Evolutionary conservation across 2,113 vertebrate species (phyloP), one percentile per base, ranked within the genome.

Genomic region (Ploceus nigricollis): DNA sequence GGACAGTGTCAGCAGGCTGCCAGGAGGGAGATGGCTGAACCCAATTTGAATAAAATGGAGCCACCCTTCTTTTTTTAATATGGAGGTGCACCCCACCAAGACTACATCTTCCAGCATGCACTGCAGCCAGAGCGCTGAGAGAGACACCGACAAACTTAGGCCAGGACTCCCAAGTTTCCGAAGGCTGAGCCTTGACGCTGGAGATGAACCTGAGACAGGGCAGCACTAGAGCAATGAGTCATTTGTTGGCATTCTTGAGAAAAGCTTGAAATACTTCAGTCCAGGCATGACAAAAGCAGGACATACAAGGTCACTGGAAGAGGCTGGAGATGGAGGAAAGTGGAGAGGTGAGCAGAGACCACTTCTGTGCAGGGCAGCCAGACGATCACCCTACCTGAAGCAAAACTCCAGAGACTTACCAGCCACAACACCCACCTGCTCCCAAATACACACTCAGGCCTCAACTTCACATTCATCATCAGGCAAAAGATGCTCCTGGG

Each of bases 21-120:
- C 90, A 82, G 95, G 84, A 95, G 33, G 17, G 60, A 76, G 64
- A 58, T 70, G 76, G 77, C 66, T 85, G 31, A 85, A 66, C 57
- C 56, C 87, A 78, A 89, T 82, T 69, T 75, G 80, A 95, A 96
- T 88, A 97, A 93, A 94, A 94, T 65, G 96, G 88, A 96, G 87
- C 76, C 81, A 92, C 56, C 66, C 77, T 93, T 63, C 65, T 89
- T 80, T 75, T 82, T 93, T 95, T 90, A 97, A 97, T 91, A 97
- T 96, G 93, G 90, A 97, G 93, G 85, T 89, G 66, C 47, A 63
- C 37, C 51, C n/a, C 11, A n/a, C 23, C 65, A 48, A 44, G 95
- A 98, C 92, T 90, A 97, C 85, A 97, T 79, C 80, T 89, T 94
- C 90, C 94, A 96, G 92, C 87, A 96, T 84, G 90, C 94, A 96